Conservation (phyloP, 2,113 vertebrate species). For the Dryoscopus gambensis region DNA sequence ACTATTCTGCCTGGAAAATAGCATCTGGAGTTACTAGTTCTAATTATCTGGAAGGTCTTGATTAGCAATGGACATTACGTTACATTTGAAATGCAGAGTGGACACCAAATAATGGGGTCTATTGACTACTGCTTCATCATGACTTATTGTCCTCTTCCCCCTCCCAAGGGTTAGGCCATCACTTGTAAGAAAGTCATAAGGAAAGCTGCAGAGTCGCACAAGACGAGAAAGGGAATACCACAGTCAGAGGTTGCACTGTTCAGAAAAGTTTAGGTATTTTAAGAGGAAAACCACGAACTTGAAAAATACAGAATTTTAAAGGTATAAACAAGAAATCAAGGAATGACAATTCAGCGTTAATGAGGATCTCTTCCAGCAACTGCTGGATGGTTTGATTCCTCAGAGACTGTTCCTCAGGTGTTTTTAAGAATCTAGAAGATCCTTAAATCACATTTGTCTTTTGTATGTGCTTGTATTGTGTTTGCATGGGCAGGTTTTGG, state of each 20-base stretch:
- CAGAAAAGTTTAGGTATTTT: not conserved
- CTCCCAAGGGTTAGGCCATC: not conserved
- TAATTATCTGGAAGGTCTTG: not conserved
- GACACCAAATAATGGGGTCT: not conserved
- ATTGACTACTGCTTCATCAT: not conserved
- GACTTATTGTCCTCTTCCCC: not conserved
- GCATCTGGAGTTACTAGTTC: not conserved
- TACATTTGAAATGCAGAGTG: not conserved
- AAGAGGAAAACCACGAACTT: not conserved
- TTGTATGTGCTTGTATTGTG: rapidly evolving
- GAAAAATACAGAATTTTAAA: not conserved
- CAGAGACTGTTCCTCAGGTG: not conserved
- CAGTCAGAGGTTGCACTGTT: not conserved
- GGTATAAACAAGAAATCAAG: not conserved
- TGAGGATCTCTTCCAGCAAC: not conserved
- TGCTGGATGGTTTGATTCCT: not conserved
- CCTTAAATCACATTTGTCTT: not conserved
- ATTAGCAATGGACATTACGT: not conserved
- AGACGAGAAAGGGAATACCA: not conserved
- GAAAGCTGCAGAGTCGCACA: not conserved
- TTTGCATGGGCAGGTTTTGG: not conserved
- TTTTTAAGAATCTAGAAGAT: not conserved
- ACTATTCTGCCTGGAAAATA: not conserved
- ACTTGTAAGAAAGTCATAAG: not conserved
- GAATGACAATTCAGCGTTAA: not conserved